These are phyloP conservation scores for Halcyon chelicuti DNA, from an alignment of 2,797 vertebrate species.

Conservation along the genomic window DNA sequence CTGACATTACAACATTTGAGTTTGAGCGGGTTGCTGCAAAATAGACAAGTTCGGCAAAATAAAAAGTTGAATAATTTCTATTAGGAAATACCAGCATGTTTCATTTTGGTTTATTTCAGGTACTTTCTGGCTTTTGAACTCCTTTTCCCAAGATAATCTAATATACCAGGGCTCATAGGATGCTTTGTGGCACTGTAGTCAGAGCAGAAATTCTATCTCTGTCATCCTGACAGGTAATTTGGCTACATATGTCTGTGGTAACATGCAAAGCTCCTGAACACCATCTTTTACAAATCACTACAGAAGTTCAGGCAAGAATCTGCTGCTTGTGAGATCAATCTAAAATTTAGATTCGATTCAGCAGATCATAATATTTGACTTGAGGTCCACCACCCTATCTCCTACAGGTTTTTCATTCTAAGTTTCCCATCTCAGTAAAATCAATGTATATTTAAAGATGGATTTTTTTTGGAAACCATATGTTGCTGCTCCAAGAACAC, in stretches of 20 bases:
- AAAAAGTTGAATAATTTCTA: background rate
- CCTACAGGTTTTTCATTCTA: slow-evolving; percentile 25
- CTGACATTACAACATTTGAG: background rate
- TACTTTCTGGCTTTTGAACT: background rate
- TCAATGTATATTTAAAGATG: slow-evolving; percentile 44
- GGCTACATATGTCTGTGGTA: slow-evolving; percentile 2
- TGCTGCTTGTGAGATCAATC: slow-evolving; percentile 44
- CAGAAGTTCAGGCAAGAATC: slow-evolving; percentile 56
- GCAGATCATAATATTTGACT: slow-evolving; percentile 65
- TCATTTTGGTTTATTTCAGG: background rate
- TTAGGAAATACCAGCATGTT: background rate
- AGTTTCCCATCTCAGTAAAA: slow-evolving; percentile 34
- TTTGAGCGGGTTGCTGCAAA: background rate
- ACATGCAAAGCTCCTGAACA: slow-evolving; percentile 38
- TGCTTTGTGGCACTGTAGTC: background rate
- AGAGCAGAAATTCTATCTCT: background rate
- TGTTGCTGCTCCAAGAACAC: slow-evolving; percentile 50
- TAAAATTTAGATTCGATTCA: slow-evolving; percentile 63
- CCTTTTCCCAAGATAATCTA: background rate
- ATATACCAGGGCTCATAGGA: background rate
- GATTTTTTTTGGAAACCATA: slow-evolving; percentile 59
- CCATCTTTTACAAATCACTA: slow-evolving; percentile 22
- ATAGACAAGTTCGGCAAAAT: background rate
- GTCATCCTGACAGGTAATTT: slow-evolving; percentile 41
- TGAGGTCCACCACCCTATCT: slow-evolving; percentile 42